Evolutionary conservation across 2,113 vertebrate genomes (phyloP), one percentile per base, ranked within the genome.

Genomic region (Sciurus niger): DNA sequence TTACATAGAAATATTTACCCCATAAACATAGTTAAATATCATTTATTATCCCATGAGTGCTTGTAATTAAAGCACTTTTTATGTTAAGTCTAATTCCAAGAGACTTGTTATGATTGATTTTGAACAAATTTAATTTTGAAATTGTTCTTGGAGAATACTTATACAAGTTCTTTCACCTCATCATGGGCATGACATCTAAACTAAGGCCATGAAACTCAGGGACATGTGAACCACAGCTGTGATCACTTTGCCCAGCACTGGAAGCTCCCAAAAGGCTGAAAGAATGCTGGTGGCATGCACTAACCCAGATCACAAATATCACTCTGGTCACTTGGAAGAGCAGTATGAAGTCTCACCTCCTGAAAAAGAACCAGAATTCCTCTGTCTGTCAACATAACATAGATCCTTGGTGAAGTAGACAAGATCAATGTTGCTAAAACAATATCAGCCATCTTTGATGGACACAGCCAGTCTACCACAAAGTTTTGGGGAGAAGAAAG

Each of bases 1-100:
- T 14, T 60, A 1, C 8, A 12, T 58, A 17, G 11, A 89, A 73
- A n/a, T 73, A 74, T 67, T 85, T 74, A 37, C 4, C n/a, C 46
- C 85, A 85, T 67, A 96, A 90, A 51, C 28, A 86, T 34, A 17
- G 4, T 78, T 78, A 63, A 85, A 37, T 60, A 32, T 79, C 7
- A 80, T 65, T 46, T 67, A 89, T 94, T 73, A 74, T 63, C 32
- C 11, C 58, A 58, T 72, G 18, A 74, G 22, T 85, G 28, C 53
- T 90, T 89, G 13, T 17, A 74, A 40, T 90, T 51, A 85, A n/a
- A 73, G 34, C 60, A 93, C n/a, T 90, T 89, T 88, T 72, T 73
- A 79, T 72, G 34, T 58, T 72, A 53, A 78, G 28, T 4, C 24
- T 90, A 46, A n/a, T 90, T 79, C 80, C 22, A 34, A 40, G 30